Base-by-base conservation (phyloP, 2,888 invertebrate genomes). In the Dasypolia templi region DNA sequence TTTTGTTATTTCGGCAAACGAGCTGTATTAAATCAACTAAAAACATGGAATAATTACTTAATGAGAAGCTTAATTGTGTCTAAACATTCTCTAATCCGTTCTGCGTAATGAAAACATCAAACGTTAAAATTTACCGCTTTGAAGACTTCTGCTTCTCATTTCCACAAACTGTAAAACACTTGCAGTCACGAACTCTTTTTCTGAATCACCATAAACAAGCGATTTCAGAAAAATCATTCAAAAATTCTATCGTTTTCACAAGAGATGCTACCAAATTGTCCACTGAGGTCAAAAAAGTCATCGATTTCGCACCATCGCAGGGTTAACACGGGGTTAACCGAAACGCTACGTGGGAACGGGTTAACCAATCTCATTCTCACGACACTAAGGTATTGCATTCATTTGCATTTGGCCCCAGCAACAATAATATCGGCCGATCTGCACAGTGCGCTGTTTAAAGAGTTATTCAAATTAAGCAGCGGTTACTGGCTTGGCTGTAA, bases 271-370 rank as follows among this genome's bases (percentile, higher is more conserved):
- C 86, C 85, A 86, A 87, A 87, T 87, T 87, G 81, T 87, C 83
- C 85, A 82, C 85, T 39, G 58, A 35, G 87, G 86, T 82, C 83
- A 72, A 72, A 81, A 29, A 66, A 81, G 83, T 81, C 87, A 89
- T 88, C 86, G 86, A 90, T 91, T 93, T 93, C 92, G 89, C 94
- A 89, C 93, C 91, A 90, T 90, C 88, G 76, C 82, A 82, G 89
- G 92, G 93, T 92, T 92, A 93, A 91, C 91, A 77, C 86, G 80
- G 89, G 92, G 94, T 93, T 93, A 93, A 90, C 91, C 91, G 88
- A 89, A 90, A 87, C 90, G 88, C 87, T 88, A 88, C 93, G 93
- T 94, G 94, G 90, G 94, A 94, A 93, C 88, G 75, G 76, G 59
- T 66, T 46, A 70, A 72, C 81, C 87, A 89, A 90, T 89, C 88